A percentile compares a stretch with the other conserved stretches of the same genome.
Conservation (phyloP, 1,140 invertebrate genomes). For the Drosophila arawakana region DNA sequence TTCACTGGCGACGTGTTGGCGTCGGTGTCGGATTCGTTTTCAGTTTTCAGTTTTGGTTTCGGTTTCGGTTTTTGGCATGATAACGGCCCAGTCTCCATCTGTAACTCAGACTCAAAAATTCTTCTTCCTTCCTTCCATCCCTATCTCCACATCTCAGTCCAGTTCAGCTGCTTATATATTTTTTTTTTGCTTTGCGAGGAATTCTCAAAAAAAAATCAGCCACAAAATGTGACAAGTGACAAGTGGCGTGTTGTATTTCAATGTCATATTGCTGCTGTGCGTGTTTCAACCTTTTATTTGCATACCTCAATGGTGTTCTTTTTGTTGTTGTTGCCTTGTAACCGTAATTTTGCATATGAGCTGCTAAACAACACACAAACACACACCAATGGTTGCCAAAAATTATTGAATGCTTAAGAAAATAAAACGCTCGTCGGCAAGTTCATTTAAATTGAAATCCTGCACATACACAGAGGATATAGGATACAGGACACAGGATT, state of each 20-base stretch:
- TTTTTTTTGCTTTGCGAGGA: conserved; percentile 30
- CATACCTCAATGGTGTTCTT: conserved; percentile 46
- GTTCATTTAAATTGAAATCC: conserved; percentile 83
- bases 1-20: conserved; percentile 72
- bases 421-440: conserved; percentile 75
- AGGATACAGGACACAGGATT: conserved; percentile 16
- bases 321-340: conserved; percentile 25
- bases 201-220: conserved; percentile 63
- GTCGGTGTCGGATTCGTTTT: conserved; percentile 25
- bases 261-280: conserved; percentile 58
- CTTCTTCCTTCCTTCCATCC: conserved; percentile 14
- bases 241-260: conserved; percentile 75
- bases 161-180: not conserved
- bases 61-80: conserved; percentile 21
- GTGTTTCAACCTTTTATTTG: conserved; percentile 59
- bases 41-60: conserved; percentile 2
- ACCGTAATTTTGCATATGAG: conserved; percentile 77
- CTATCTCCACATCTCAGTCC: not conserved
- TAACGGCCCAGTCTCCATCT: conserved; percentile 52
- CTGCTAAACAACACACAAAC: conserved; percentile 40
- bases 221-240: conserved; percentile 79
- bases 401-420: conserved; percentile 76
- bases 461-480: conserved; percentile 17
- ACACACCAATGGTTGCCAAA: conserved; percentile 12
- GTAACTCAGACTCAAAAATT: conserved; percentile 8